Conservation (phyloP, 1,140 invertebrate genomes). For the Tetramorium simillimum region DNA sequence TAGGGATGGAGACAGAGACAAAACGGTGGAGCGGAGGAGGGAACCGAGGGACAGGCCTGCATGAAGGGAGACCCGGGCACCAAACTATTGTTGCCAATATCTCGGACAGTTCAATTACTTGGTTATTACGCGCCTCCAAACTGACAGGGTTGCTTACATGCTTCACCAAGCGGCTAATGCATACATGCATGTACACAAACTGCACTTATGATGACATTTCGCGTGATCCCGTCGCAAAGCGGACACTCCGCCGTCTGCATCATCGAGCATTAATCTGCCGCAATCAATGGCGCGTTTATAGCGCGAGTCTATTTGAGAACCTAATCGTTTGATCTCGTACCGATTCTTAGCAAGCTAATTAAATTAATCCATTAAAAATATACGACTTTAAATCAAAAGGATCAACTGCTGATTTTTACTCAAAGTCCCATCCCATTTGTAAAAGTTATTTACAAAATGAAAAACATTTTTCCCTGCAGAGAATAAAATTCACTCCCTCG, state of each 20-base stretch:
- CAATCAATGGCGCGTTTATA: constrained; percentile 33
- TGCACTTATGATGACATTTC: constrained; percentile 60
- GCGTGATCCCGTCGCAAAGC: constrained; percentile 45
- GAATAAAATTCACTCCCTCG: not conserved
- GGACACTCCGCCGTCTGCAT: constrained; percentile 42
- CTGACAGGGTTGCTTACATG: constrained; percentile 78
- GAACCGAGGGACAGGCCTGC: constrained; percentile 35
- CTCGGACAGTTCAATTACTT: constrained; percentile 81
- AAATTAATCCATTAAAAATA: not conserved
- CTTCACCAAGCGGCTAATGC: constrained; percentile 75
- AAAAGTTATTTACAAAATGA: not conserved
- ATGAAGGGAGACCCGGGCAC: constrained; percentile 57
- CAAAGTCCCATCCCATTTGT: not conserved
- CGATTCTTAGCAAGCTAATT: constrained; percentile 6
- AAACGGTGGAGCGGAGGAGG: constrained; percentile 35
- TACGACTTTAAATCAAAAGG: not conserved
- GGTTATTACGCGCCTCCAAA: constrained; percentile 79
- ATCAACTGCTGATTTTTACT: not conserved
- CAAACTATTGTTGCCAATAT: constrained; percentile 76
- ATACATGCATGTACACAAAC: constrained; percentile 63
- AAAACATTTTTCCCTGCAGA: not conserved
- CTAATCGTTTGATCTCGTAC: constrained; percentile 24
- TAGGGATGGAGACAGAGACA: constrained; percentile 43
- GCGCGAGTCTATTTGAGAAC: not conserved
- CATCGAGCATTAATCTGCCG: constrained; percentile 48